phyloP scores from a whole-genome alignment of 2,797 vertebrate species.

The Enteromius thamalakanensis region DNA sequence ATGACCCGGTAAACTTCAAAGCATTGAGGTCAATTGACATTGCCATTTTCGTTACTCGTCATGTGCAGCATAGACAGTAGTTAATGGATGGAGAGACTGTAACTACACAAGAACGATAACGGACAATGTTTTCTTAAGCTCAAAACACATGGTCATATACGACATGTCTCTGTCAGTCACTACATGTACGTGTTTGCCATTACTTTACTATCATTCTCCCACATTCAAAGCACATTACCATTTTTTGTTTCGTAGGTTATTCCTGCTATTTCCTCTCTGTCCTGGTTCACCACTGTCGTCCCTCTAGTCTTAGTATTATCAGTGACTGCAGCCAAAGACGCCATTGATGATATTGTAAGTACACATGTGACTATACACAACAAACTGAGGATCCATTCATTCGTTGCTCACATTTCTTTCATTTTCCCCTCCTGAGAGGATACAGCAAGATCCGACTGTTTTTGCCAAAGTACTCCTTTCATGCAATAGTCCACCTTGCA shows the following conservation, averaged over 20 bases:
- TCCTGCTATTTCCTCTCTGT: constrained; percentile 83
- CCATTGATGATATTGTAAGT: constrained; percentile 90
- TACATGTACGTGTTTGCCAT: not conserved
- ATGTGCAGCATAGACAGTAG: not conserved
- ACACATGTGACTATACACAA: constrained; percentile 18
- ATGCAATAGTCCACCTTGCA: not conserved
- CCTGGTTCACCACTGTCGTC: constrained; percentile 94
- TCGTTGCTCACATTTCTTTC: not conserved
- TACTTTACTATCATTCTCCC: not conserved
- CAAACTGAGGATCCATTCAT: not conserved
- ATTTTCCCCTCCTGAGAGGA: not conserved
- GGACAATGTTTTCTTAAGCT: no score
- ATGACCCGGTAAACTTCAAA: not conserved
- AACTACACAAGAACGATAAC: not conserved
- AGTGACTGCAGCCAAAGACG: constrained; percentile 92
- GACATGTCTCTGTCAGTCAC: not conserved
- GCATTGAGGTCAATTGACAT: not conserved
- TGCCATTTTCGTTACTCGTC: not conserved
- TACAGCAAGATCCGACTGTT: not conserved
- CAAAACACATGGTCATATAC: not conserved
- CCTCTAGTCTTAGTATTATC: constrained; percentile 89
- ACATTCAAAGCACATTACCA: not conserved
- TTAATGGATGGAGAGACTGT: not conserved
- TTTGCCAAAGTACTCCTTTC: not conserved
- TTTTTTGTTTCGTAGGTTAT: constrained; percentile 74